A percentile compares a stretch with the other conserved stretches of the same genome.
phyloP scores from a whole-genome alignment of 2,113 vertebrate genomes.

The Spilogale gracilis region DNA sequence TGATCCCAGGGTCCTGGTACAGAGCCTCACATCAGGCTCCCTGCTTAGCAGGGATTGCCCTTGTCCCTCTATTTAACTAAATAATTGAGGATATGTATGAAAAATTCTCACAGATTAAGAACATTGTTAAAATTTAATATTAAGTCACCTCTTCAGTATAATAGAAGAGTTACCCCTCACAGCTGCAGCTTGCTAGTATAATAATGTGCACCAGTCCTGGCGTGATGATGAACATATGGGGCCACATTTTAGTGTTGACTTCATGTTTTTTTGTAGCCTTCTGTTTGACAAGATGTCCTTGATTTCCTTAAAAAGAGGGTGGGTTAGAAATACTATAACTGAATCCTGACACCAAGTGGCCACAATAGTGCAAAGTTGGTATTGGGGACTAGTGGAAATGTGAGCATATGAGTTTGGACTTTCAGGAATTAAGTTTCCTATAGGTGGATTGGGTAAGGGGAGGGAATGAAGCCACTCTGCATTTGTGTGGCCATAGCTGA shows the following conservation, averaged over 20 bases:
- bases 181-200: neutral
- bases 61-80: neutral
- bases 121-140: neutral
- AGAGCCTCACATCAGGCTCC: no score
- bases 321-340: neutral
- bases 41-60: no score
- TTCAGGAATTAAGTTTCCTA: neutral
- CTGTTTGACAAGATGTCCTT: neutral
- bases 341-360: neutral
- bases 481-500: no score
- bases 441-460: neutral
- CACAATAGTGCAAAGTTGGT: neutral
- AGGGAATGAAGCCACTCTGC: neutral
- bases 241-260: neutral
- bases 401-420: neutral
- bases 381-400: neutral
- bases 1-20: no score
- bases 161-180: neutral
- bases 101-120: conserved; percentile 5
- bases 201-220: neutral
- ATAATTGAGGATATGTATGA: neutral
- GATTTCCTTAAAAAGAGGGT: neutral
- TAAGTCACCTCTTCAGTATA: neutral
- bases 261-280: neutral
- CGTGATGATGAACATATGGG: neutral